These are phyloP conservation scores for Andrena minutula DNA, from an alignment of 2,888 invertebrate species.

Conservation along the genomic window DNA sequence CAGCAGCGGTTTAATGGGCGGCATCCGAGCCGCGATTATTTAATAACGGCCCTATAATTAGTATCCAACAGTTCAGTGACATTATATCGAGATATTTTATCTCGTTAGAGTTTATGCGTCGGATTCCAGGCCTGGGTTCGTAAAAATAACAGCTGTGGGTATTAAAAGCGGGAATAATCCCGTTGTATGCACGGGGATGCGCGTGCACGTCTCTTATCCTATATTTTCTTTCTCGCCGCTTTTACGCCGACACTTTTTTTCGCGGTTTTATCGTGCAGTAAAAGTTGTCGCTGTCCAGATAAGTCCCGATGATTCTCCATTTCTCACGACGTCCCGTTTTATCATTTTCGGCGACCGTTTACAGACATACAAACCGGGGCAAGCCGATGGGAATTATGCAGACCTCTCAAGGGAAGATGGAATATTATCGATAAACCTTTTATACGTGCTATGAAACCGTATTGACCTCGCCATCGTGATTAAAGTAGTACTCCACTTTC, in stretches of 20 bases:
- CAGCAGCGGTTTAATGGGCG: constrained; percentile 43
- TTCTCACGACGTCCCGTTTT: constrained; percentile 14
- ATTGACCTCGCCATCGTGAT: neutral
- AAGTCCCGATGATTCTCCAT: constrained; percentile 9
- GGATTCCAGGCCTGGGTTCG: constrained; percentile 5
- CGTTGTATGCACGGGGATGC: constrained; percentile 6
- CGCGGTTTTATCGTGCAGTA: constrained; percentile 51
- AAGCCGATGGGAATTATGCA: constrained; percentile 6
- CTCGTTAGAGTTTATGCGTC: constrained; percentile 54
- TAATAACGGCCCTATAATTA: constrained; percentile 65
- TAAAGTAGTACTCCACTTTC: neutral
- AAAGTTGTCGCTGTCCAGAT: constrained; percentile 37
- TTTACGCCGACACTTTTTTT: constrained; percentile 39
- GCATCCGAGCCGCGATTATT: constrained; percentile 57
- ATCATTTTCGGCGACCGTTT: constrained; percentile 11
- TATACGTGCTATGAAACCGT: neutral
- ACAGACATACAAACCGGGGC: neutral
- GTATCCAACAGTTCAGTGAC: constrained; percentile 55
- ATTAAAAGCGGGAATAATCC: constrained; percentile 25
- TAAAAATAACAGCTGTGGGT: constrained; percentile 52
- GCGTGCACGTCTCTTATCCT: constrained; percentile 13
- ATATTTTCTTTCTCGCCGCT: constrained; percentile 17
- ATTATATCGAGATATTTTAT: constrained; percentile 46
- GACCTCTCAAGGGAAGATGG: constrained; percentile 6
- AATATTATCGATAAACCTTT: constrained; percentile 26